Base-by-base conservation (phyloP, 2,888 invertebrate genomes). In the Hyposoter didymator region DNA sequence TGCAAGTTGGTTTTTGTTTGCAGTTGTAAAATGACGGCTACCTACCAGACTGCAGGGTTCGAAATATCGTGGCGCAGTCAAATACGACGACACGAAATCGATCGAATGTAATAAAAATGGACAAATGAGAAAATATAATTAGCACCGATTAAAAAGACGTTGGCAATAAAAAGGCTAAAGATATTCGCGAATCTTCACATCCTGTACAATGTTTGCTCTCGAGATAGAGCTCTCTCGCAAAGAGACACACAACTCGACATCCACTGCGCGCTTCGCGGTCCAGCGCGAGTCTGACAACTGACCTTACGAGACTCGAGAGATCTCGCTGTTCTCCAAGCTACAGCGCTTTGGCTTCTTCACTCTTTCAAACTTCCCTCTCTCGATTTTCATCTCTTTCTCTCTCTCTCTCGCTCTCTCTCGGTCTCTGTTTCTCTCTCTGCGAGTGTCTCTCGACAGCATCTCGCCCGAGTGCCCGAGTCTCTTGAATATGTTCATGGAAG, bases 261-360 rank as follows among this genome's bases (percentile, higher is more conserved):
- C 85, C 84, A 88, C 80, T 80, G 73, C 92, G 90, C 91, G 91
- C 89, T 90, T 89, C 91, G 90, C 92, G 92, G 90, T 91, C 90
- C 91, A 91, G 90, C 91, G 93, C 92, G 91, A 90, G 90, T 89
- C 90, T 91, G 91, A 91, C 80, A 92, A 93, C 93, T 93, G 88
- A 88, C 78, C 75, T 78, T 67, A 55, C 72, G 85, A 82, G 81
- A 62, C 78, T 45, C 78, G 69, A 78, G 47, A 59, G 80, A 67
- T 80, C 80, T 45, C 80, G 72, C 66, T 49, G 52, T 39, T 43
- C 70, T 87, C 80, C 84, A 86, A 70, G 49, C 75, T 55, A 59
- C 62, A 45, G 73, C 62, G 28, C 64, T 76, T 72, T 49, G 67
- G 67, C 78, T 82, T 82, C 78, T 72, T 74, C 82, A 66, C 81